Evolutionary conservation across 2,113 vertebrate species (phyloP).

Genomic region (Microcebus lehilahytsara): DNA sequence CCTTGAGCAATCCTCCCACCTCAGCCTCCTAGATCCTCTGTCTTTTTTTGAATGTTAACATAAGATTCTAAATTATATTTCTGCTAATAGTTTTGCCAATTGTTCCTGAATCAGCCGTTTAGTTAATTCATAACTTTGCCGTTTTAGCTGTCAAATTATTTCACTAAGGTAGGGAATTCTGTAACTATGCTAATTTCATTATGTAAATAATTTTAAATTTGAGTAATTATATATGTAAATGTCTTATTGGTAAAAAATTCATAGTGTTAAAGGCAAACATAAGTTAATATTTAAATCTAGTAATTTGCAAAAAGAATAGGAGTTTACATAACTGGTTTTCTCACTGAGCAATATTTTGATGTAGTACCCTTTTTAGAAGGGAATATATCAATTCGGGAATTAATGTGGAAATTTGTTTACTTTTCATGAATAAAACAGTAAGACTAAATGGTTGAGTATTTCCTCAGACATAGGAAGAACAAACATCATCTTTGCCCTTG

Average conservation of each 20-base stretch:
- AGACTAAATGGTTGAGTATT: background rate
- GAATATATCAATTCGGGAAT: background rate
- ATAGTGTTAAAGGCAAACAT: background rate
- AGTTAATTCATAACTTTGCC: background rate
- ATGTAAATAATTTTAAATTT: constrained; percentile 28
- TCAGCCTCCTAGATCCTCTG: background rate
- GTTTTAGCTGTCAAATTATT: constrained; percentile 40
- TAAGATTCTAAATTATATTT: constrained; percentile 28
- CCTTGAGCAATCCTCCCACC: too few species aligned
- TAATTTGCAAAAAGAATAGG: background rate
- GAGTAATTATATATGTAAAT: background rate
- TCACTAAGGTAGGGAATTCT: background rate
- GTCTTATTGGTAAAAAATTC: background rate
- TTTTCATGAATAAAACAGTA: constrained; percentile 26
- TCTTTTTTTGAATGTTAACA: background rate
- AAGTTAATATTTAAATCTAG: constrained; percentile 36
- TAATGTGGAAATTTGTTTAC: background rate
- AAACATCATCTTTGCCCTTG: background rate
- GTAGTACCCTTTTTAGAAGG: background rate
- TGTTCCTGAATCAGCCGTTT: background rate
- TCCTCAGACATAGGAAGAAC: background rate
- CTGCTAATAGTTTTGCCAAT: background rate
- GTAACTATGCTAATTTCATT: background rate
- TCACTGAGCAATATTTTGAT: background rate
- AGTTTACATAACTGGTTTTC: background rate